phyloP scores from a whole-genome alignment of 2,113 vertebrate species.

The Myiozetetes cayanensis region DNA sequence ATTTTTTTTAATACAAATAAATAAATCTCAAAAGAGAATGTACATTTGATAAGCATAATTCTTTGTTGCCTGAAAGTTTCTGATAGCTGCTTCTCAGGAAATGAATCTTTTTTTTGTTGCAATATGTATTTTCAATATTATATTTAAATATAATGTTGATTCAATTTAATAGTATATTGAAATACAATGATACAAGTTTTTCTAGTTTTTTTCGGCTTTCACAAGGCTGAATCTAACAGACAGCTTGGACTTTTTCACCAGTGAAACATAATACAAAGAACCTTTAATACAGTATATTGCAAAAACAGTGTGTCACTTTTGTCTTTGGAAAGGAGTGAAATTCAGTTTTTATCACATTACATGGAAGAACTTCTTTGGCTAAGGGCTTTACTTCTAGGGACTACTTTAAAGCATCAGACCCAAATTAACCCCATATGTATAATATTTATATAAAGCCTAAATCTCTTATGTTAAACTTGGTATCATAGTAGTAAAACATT shows the following conservation, averaged over 20 bases:
- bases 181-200: background rate
- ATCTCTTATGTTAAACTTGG: background rate
- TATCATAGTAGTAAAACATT: background rate
- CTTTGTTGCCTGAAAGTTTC: background rate
- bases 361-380: background rate
- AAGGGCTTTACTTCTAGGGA: background rate
- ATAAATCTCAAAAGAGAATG: background rate
- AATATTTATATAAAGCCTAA: background rate
- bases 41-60: background rate
- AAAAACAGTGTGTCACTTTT: background rate
- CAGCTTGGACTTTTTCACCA: background rate
- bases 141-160: background rate
- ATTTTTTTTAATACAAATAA: background rate
- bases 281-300: background rate
- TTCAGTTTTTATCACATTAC: background rate
- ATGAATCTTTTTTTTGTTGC: background rate
- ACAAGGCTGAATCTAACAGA: background rate
- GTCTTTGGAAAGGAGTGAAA: background rate
- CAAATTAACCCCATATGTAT: background rate
- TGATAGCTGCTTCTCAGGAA: background rate
- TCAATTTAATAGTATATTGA: background rate
- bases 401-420: background rate
- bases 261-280: background rate
- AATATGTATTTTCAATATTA: background rate
- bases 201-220: background rate